Conservation (phyloP, 2,113 vertebrate genomes). For the Coregonus clupeaformis region DNA sequence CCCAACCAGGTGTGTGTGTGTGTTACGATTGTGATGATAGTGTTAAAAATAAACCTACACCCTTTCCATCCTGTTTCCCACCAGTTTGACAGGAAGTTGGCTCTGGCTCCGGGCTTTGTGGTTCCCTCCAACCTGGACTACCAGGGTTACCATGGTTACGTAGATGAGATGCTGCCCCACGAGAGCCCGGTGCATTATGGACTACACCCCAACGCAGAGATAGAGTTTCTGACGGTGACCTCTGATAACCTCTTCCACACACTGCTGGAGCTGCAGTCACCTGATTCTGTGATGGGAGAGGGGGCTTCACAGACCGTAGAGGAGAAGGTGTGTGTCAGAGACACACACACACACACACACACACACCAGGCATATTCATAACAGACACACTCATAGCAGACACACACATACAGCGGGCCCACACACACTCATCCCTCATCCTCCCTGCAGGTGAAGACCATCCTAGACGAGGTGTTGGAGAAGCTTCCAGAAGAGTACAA, state of each 20-base stretch:
- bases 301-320: slow-evolving; percentile 74
- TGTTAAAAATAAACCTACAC: no score
- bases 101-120: slow-evolving; percentile 72
- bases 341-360: slow-evolving; percentile 8
- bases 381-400: no score
- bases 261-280: slow-evolving; percentile 82
- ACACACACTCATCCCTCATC: background rate
- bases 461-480: slow-evolving; percentile 72
- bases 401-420: background rate
- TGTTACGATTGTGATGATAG: no score
- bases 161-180: slow-evolving; percentile 74
- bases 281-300: slow-evolving; percentile 69
- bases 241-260: slow-evolving; percentile 77
- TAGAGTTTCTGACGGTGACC: slow-evolving; percentile 76
- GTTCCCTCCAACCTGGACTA: slow-evolving; percentile 78
- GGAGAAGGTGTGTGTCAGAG: slow-evolving; percentile 75
- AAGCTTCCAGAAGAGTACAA: slow-evolving; percentile 78
- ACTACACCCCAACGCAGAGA: slow-evolving; percentile 75
- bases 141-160: slow-evolving; percentile 75
- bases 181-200: slow-evolving; percentile 72
- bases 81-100: slow-evolving; percentile 76
- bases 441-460: slow-evolving; percentile 69
- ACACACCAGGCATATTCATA: no score
- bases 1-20: slow-evolving; percentile 71
- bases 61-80: background rate